A percentile compares a stretch with the other conserved stretches of the same genome.
These are phyloP conservation scores for Ellobius talpinus DNA, from an alignment of 2,113 vertebrate genomes.

Conservation along the genomic window DNA sequence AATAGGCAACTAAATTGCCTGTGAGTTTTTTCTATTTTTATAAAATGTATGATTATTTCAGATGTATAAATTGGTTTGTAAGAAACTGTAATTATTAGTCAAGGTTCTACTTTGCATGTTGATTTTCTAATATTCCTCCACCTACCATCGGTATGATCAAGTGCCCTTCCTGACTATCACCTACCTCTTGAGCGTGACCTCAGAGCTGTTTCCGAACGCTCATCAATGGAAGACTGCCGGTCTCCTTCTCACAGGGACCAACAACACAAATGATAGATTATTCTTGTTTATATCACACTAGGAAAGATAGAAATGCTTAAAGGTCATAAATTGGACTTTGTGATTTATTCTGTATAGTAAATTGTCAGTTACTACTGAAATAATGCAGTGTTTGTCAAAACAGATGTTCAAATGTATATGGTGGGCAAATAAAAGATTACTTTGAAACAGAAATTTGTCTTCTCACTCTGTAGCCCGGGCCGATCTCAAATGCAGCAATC, in stretches of 20 bases:
- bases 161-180: background rate
- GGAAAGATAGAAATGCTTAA: background rate
- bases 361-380: background rate
- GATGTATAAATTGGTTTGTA: background rate
- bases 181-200: background rate
- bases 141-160: background rate
- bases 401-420: background rate
- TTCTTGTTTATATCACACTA: background rate
- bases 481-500: background rate
- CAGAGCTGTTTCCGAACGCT: background rate
- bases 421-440: constrained; percentile 56
- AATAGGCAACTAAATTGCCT: background rate
- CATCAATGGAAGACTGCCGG: background rate
- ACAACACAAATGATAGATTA: background rate
- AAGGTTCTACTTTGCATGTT: background rate
- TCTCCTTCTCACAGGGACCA: background rate
- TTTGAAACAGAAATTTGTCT: constrained; percentile 29
- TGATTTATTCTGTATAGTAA: constrained; percentile 12
- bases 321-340: constrained; percentile 1
- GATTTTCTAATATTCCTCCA: background rate
- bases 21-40: background rate
- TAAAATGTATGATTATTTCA: background rate
- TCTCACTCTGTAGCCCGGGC: background rate
- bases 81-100: background rate
- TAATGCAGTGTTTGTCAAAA: background rate